These are phyloP conservation scores for Argynnis bischoffii DNA, from an alignment of 2,888 invertebrate genomes.

Conservation along the genomic window DNA sequence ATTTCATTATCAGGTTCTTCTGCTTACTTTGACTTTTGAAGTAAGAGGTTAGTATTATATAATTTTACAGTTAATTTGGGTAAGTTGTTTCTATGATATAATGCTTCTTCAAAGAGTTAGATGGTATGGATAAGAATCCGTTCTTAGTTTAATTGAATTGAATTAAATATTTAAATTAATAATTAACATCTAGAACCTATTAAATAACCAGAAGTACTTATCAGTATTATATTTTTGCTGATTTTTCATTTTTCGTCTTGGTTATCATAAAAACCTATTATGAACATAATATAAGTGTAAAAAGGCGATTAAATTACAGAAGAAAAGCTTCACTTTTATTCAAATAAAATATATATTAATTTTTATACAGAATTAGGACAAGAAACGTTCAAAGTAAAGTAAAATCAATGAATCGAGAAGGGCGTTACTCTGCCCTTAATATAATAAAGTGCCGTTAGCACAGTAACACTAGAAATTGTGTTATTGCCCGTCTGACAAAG, in stretches of 20 bases:
- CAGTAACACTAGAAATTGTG: slow-evolving; percentile 52
- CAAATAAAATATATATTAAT: not conserved
- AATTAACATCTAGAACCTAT: no score
- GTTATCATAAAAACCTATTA: no score
- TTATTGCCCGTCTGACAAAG: slow-evolving; percentile 48
- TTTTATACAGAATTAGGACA: slow-evolving; percentile 4
- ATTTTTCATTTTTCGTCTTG: no score
- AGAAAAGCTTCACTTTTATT: not conserved
- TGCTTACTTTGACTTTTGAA: slow-evolving; percentile 26
- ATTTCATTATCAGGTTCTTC: slow-evolving; percentile 37
- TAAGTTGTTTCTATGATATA: no score
- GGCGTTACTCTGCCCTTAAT: slow-evolving; percentile 35
- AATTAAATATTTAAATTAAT: no score
- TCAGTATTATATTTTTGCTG: no score
- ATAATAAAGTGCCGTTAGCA: slow-evolving; percentile 51
- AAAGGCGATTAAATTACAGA: no score
- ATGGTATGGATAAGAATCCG: no score
- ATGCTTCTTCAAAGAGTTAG: no score
- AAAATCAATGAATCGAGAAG: slow-evolving; percentile 28
- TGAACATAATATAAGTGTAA: no score
- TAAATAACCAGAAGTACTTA: no score
- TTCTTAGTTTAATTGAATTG: no score
- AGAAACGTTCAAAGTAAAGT: slow-evolving; percentile 4
- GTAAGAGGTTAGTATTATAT: not conserved
- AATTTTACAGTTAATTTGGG: slow-evolving; percentile 1